These are phyloP conservation scores for Molossus molossus DNA, from an alignment of 2,797 vertebrate genomes.

Conservation along the genomic window DNA sequence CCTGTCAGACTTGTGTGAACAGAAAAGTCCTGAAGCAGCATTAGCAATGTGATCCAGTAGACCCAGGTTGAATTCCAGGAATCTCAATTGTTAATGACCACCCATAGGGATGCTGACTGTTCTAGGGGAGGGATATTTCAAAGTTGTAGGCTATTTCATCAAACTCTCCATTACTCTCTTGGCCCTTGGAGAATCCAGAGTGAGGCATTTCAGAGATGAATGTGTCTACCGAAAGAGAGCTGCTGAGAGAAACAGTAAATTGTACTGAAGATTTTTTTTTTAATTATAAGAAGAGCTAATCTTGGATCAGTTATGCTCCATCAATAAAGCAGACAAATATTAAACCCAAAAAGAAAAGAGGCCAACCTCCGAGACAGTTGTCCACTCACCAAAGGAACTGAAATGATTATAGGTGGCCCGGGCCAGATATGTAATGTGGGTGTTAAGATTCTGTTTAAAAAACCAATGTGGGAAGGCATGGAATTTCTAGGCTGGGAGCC, in stretches of 20 bases:
- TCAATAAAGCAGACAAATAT: constrained; percentile 72
- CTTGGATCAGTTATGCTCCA: constrained; percentile 35
- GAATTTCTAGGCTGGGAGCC: constrained; percentile 71
- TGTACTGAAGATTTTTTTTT: constrained; percentile 62
- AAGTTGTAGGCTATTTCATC: constrained; percentile 36
- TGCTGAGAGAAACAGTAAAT: constrained; percentile 40
- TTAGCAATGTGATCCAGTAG: constrained; percentile 43
- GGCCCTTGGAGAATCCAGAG: background rate
- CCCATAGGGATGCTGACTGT: background rate
- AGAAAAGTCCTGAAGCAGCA: constrained; percentile 58
- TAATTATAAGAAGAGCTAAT: constrained; percentile 74
- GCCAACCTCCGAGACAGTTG: constrained; percentile 34
- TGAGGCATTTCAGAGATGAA: constrained; percentile 62
- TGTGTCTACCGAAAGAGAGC: constrained; percentile 39
- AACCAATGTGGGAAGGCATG: constrained; percentile 68
- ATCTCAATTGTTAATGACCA: constrained; percentile 30
- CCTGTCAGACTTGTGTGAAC: background rate
- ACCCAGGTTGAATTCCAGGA: constrained; percentile 57
- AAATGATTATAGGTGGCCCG: constrained; percentile 61
- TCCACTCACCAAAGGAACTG: constrained; percentile 60
- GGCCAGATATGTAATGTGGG: constrained; percentile 67
- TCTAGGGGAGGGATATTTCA: constrained; percentile 66
- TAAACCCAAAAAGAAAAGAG: constrained; percentile 41
- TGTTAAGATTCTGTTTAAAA: constrained; percentile 70
- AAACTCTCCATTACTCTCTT: constrained; percentile 63